Conservation (phyloP, 2,113 vertebrate species). For the Paradisaea rubra region DNA sequence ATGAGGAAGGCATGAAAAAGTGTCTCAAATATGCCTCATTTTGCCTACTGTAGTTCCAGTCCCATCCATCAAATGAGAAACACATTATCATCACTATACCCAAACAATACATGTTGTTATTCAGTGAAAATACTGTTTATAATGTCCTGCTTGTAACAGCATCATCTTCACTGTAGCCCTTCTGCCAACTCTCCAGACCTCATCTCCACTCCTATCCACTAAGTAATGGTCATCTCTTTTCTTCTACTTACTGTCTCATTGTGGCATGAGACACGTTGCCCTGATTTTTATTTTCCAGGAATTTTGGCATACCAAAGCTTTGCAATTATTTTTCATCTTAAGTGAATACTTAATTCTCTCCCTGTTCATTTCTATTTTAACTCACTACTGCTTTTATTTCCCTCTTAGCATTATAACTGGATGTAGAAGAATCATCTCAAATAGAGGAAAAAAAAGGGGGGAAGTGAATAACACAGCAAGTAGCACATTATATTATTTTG, state of each 20-base stretch:
- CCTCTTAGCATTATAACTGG: background rate
- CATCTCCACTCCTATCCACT: background rate
- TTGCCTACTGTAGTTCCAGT: constrained; percentile 7
- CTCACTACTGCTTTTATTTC: background rate
- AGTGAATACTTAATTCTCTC: background rate
- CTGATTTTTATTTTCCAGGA: background rate
- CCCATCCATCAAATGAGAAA: constrained; percentile 3
- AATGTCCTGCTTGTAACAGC: background rate
- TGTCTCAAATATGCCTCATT: background rate
- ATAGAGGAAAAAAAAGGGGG: accelerated
- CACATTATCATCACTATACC: background rate
- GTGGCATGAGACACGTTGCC: background rate
- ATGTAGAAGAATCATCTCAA: background rate
- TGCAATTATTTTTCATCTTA: background rate
- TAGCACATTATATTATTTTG: background rate
- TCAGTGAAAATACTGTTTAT: background rate
- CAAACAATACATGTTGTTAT: background rate
- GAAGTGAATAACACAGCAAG: background rate
- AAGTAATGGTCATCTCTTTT: background rate
- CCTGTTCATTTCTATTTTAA: background rate
- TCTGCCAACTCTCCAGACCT: background rate
- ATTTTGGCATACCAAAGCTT: background rate
- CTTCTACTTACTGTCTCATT: background rate
- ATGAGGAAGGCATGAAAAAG: constrained; percentile 35
- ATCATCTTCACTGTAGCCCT: background rate